Evolutionary conservation across 1,140 invertebrate species (phyloP).

Genomic region (Homarus americanus): DNA sequence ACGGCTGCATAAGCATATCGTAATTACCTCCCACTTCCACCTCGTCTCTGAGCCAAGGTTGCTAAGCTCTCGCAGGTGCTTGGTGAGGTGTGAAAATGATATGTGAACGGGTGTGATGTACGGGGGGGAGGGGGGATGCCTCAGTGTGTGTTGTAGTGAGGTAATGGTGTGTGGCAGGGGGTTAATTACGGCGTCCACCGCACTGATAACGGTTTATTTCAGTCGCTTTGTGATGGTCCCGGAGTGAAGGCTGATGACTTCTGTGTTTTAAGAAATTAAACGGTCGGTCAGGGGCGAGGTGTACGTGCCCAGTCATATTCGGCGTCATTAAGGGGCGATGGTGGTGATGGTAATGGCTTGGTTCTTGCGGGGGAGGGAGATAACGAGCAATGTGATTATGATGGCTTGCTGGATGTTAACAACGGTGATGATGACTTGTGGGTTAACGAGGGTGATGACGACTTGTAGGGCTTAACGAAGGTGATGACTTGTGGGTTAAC

Average conservation of each 20-base stretch:
- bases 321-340: neutral
- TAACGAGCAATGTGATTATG: slow-evolving; percentile 18
- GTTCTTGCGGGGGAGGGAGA: neutral
- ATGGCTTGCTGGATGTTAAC: neutral
- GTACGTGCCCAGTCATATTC: neutral
- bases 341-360: slow-evolving; percentile 6
- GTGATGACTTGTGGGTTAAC: too few relatives aligned
- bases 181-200: neutral
- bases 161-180: neutral
- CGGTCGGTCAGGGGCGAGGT: neutral
- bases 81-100: too few relatives aligned
- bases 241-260: neutral
- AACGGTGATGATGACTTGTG: too few relatives aligned
- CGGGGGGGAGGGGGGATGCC: too few relatives aligned
- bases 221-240: neutral
- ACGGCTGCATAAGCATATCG: too few relatives aligned
- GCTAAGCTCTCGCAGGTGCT: neutral
- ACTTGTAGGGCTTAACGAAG: too few relatives aligned
- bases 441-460: too few relatives aligned
- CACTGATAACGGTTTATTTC: neutral
- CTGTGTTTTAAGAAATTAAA: neutral
- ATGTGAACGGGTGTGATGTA: too few relatives aligned
- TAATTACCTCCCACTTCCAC: neutral
- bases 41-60: neutral
- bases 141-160: neutral